Evolutionary conservation across 2,888 invertebrate genomes (phyloP).

Genomic region (Cremastobaeus sp.): DNA sequence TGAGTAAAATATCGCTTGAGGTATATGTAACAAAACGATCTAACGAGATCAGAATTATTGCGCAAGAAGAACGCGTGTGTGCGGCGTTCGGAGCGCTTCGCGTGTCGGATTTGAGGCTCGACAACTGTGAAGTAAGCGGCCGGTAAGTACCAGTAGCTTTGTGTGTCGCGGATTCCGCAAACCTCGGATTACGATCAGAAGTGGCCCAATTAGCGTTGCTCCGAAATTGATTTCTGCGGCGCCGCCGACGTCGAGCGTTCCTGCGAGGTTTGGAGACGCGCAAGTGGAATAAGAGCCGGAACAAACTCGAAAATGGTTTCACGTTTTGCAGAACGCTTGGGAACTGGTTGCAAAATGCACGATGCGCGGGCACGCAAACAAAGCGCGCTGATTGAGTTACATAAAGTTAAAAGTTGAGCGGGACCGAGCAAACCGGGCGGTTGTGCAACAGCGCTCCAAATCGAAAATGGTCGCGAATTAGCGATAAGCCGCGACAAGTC

Average conservation of each 20-base stretch:
- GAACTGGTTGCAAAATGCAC: too few species aligned
- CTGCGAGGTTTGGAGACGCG: background rate
- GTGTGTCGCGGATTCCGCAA: conserved; percentile 37
- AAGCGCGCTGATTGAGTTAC: conserved; percentile 2
- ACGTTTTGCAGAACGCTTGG: too few species aligned
- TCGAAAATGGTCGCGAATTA: conserved; percentile 22
- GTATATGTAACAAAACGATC: conserved; percentile 25
- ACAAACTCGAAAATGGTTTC: too few species aligned
- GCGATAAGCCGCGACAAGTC: conserved; percentile 16
- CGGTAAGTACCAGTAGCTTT: conserved; percentile 44
- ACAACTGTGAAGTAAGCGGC: conserved; percentile 50
- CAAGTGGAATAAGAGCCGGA: too few species aligned
- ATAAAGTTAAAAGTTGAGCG: conserved; percentile 6
- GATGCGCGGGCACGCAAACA: too few species aligned
- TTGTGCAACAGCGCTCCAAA: conserved; percentile 13
- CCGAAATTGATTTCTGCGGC: background rate
- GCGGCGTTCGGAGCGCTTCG: conserved; percentile 33
- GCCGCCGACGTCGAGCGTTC: too few species aligned
- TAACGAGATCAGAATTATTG: conserved; percentile 56
- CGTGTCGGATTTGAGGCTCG: conserved; percentile 54
- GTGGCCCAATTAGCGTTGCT: conserved; percentile 15
- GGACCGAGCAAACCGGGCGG: too few species aligned
- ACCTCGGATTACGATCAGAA: conserved; percentile 25
- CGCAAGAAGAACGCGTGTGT: conserved; percentile 53
- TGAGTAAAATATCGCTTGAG: background rate